Evolutionary conservation across 2,888 invertebrate genomes (phyloP).

Genomic region (Trissoscelio sp.): DNA sequence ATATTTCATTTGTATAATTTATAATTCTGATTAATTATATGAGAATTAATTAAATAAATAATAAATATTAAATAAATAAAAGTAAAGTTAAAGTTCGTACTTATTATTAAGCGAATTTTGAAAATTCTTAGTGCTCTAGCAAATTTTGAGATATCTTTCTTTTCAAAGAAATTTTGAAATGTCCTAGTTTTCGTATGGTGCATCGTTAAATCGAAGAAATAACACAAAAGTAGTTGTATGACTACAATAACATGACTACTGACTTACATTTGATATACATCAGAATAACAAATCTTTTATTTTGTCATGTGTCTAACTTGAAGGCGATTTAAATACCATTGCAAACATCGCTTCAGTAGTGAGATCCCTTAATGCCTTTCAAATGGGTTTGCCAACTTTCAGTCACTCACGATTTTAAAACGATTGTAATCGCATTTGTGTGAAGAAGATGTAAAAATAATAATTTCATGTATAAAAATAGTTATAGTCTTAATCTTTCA

Average conservation of each 20-base stretch:
- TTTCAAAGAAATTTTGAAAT: background rate
- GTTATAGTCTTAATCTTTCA: too few species aligned
- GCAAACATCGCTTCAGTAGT: background rate
- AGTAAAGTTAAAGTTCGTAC: too few species aligned
- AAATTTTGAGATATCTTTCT: too few species aligned
- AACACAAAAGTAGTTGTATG: background rate
- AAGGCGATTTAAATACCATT: background rate
- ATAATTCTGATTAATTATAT: too few species aligned
- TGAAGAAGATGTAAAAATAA: background rate
- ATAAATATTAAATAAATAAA: too few species aligned
- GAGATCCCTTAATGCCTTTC: conserved; percentile 9
- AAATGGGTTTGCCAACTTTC: conserved; percentile 15
- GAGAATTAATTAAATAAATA: too few species aligned
- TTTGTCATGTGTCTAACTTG: background rate
- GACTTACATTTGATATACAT: background rate
- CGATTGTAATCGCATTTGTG: background rate
- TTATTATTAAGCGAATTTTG: too few species aligned
- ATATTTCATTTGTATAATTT: too few species aligned
- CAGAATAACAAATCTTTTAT: background rate
- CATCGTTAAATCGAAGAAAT: background rate
- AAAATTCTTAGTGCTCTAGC: too few species aligned
- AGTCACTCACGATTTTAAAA: background rate
- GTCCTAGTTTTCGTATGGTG: too few species aligned
- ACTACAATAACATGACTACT: background rate
- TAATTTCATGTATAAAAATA: too few species aligned